Evolutionary conservation across 2,113 vertebrate genomes (phyloP), one percentile per base, ranked within the genome.

Genomic region (Mustela lutreola): DNA sequence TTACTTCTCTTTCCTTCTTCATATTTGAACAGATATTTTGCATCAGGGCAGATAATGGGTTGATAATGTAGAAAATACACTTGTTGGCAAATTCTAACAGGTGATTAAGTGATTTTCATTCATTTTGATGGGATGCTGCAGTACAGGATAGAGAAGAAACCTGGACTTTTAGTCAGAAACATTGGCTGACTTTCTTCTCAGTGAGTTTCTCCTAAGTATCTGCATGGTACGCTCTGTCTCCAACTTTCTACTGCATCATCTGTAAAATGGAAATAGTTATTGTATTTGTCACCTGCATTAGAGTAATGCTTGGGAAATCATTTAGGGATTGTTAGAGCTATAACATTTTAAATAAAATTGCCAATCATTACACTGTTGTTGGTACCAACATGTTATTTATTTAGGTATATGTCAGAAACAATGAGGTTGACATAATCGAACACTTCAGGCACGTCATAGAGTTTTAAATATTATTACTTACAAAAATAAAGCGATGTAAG

Each of bases 381-480:
- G 45, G 12, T 15, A 90, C n/a, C 16, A 75, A 1, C 31, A 3
- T 81, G 26, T 67, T 93, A 18, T 73, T 91, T 75, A 18, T 84
- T 62, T 65, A 90, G 56, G 50, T 81, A 33, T 9, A 70, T 33
- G 18, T 84, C 22, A 84, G 4, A 89, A 92, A 28, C 10, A 45
- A 79, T n/a, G 71, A 62, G n/a, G 12, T 75, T 86, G 36, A 73
- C 39, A 86, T 82, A 39, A 70, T 87, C 36, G 60, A 83, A 65
- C 22, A 94, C 73, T 48, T 82, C 65, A 83, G 42, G 5, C 0
- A 60, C 18, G 21, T 65, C 24, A 36, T 31, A 28, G 45, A 71
- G 39, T 62, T 86, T 93, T 96, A n/a, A 75, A 50, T 62, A 26
- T 67, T 21, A 71, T 24, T 58, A 87, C 94, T 94, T 7, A 36